phyloP scores from a whole-genome alignment of 2,888 invertebrate genomes.

The Hyles lineata region DNA sequence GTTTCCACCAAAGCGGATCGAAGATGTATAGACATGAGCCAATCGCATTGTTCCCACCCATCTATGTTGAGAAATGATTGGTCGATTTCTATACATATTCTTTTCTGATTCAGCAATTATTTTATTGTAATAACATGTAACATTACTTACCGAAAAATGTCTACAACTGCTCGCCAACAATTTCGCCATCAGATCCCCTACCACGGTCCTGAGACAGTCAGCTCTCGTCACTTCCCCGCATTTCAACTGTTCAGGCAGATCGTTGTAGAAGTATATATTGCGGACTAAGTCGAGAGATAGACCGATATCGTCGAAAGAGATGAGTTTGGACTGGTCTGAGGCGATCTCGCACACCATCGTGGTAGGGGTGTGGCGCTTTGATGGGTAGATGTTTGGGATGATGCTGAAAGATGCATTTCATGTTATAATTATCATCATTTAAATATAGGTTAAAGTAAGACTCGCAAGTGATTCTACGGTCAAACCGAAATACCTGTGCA shows the following conservation, averaged over 20 bases:
- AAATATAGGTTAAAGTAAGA: too few species aligned
- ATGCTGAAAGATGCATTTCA: slow-evolving; percentile 55
- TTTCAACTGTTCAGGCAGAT: slow-evolving; percentile 65
- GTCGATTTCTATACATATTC: too few species aligned
- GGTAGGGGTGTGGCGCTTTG: slow-evolving; percentile 59
- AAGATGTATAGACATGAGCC: too few species aligned
- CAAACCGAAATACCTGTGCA: too few species aligned
- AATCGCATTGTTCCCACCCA: too few species aligned
- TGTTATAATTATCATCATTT: too few species aligned
- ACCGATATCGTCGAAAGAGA: neutral
- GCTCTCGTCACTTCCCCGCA: slow-evolving; percentile 41
- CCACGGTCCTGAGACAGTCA: slow-evolving; percentile 52
- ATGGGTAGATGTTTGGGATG: slow-evolving; percentile 63
- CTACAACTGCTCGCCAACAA: slow-evolving; percentile 87
- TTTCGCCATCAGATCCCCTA: slow-evolving; percentile 62
- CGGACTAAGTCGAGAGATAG: slow-evolving; percentile 62
- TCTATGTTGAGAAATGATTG: too few species aligned
- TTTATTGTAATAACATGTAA: neutral
- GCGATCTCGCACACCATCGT: slow-evolving; percentile 60
- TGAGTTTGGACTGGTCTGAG: slow-evolving; percentile 54
- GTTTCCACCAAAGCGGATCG: too few species aligned
- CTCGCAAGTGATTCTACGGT: too few species aligned
- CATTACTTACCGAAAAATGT: slow-evolving; percentile 86
- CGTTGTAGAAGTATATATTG: slow-evolving; percentile 71
- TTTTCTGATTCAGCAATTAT: too few species aligned